These are phyloP conservation scores for Lasioglossum vierecki DNA, from an alignment of 2,888 invertebrate genomes.

Conservation along the genomic window DNA sequence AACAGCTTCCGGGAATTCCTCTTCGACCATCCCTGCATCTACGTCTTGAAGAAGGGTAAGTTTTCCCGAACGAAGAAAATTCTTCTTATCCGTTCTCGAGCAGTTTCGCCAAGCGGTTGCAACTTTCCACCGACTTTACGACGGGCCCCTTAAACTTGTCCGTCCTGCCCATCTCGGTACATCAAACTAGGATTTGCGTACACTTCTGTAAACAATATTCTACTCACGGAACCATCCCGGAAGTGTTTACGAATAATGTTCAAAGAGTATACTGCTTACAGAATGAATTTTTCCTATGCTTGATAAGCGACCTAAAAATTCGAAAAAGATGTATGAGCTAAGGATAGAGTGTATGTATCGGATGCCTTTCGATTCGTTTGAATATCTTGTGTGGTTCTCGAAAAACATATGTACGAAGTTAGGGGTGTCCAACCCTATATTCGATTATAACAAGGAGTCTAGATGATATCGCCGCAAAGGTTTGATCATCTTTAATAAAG, in stretches of 20 bases:
- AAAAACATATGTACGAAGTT: no score
- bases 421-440: no score
- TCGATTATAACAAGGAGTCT: no score
- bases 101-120: background rate
- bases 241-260: background rate
- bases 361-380: background rate
- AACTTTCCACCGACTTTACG: background rate
- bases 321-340: background rate
- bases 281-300: background rate
- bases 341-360: background rate
- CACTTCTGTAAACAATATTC: background rate
- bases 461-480: no score
- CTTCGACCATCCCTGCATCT: conserved; percentile 96
- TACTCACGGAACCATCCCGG: background rate
- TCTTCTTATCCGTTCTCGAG: background rate
- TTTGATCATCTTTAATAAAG: no score
- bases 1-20: conserved; percentile 96
- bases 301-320: background rate
- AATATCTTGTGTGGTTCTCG: no score
- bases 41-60: conserved; percentile 95
- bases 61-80: background rate
- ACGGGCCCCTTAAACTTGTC: background rate
- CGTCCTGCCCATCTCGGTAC: background rate
- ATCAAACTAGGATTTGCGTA: background rate
- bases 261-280: background rate